These are phyloP conservation scores for Pycnonotus jocosus DNA, from an alignment of 2,113 vertebrate genomes.

Conservation along the genomic window DNA sequence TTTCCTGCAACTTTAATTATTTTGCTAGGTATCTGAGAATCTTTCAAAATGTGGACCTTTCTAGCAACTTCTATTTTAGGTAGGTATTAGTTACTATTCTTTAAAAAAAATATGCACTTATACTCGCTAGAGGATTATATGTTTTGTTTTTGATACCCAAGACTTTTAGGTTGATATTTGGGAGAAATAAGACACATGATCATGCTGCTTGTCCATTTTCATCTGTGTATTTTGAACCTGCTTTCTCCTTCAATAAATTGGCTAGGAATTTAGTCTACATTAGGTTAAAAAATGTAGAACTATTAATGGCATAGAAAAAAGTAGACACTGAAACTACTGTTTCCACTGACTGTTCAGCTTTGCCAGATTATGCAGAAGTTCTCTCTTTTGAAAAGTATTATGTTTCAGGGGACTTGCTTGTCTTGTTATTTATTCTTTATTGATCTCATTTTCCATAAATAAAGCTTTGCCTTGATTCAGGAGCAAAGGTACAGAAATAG, in stretches of 20 bases:
- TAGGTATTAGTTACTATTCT: slow-evolving; percentile 49
- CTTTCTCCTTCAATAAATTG: not conserved
- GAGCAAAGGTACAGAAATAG: not conserved
- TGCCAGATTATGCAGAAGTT: not conserved
- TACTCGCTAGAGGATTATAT: not conserved
- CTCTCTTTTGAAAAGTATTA: not conserved
- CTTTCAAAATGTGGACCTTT: slow-evolving; percentile 97
- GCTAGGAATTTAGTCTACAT: not conserved
- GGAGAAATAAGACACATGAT: not conserved
- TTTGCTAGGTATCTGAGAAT: slow-evolving; percentile 88
- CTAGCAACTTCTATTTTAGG: slow-evolving; percentile 99
- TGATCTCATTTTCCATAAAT: not conserved
- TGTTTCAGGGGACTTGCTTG: not conserved
- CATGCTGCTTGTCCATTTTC: not conserved
- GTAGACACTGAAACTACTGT: not conserved
- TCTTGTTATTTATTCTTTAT: not conserved
- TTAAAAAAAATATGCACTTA: not conserved
- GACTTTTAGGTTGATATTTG: not conserved
- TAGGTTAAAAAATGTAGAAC: not conserved
- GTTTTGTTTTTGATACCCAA: not conserved
- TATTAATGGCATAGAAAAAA: not conserved
- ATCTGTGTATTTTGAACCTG: not conserved
- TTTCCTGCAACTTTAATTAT: not conserved
- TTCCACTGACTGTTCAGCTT: not conserved
- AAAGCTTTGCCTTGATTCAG: not conserved